phyloP scores from a whole-genome alignment of 2,113 vertebrate species.

The Gulo gulo region DNA sequence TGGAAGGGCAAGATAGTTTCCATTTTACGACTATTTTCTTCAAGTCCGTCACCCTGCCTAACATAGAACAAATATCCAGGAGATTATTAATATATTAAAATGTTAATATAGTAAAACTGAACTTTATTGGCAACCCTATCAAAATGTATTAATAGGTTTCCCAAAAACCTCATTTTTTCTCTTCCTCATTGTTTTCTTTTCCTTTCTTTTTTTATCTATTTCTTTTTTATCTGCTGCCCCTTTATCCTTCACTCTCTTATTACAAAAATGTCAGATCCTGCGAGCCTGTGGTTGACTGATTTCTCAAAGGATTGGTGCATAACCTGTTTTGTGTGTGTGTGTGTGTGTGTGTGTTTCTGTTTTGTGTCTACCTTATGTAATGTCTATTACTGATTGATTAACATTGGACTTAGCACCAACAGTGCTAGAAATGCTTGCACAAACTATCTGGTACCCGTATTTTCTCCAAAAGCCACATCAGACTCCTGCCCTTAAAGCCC shows the following conservation, averaged over 20 bases:
- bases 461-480: background rate
- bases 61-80: background rate
- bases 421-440: background rate
- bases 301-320: background rate
- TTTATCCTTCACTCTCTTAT: background rate
- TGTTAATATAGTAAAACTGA: background rate
- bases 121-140: background rate
- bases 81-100: background rate
- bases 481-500: no score
- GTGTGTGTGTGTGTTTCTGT: background rate
- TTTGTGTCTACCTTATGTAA: background rate
- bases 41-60: background rate
- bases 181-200: background rate
- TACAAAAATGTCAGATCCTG: background rate
- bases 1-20: background rate
- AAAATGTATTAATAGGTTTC: background rate
- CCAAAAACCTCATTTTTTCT: background rate
- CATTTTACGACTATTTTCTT: background rate
- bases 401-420: background rate
- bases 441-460: background rate
- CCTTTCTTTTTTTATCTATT: background rate
- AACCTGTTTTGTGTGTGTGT: background rate
- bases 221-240: background rate
- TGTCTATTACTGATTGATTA: background rate
- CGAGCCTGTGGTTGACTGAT: background rate